Base-by-base conservation (phyloP, 2,797 vertebrate genomes). In the Falco berigora region DNA sequence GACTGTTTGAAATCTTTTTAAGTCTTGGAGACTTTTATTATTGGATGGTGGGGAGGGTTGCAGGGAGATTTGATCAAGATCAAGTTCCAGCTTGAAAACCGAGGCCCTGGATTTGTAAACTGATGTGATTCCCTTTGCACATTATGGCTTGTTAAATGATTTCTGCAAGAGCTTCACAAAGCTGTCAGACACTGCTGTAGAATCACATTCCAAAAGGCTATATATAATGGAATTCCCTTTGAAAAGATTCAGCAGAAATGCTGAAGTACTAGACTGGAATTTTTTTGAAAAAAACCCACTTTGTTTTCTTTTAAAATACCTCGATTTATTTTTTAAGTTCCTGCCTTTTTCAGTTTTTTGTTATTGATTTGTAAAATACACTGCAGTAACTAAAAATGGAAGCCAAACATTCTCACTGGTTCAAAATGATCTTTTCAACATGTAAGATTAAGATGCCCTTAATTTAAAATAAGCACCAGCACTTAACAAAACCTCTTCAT, bases 21-120 rank as follows among this genome's bases (percentile, higher is more conserved):
- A 49, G 52, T 67, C 67, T 79, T 52, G 32, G 53, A 66, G 63
- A 27, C n/a, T 79, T 84, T 76, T 76, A 78, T 69, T 86, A 61
- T 10, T 55, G 64, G 4, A 8, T 64, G 9, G 11, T 2, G 4
- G 28, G 36, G 40, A 71, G 34, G 68, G 77, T 49, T 69, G 52
- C 47, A 76, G 49, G 21, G 63, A 91, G 59, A 74, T 81, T 53
- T 90, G 61, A 77, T 66, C 69, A 88, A 80, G 64, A 85, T 91
- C 69, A 92, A 82, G 59, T 74, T 94, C 34, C 72, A 77, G 61
- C 74, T 91, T 89, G 94, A 89, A 96, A 94, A 91, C 55, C 24
- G 52, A 92, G 63, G 50, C 18, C 27, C 27, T 32, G 63, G 55
- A 64, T 86, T 77, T 84, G 74, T 34, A 92, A 88, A 83, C 62